Conservation (phyloP, 1,140 invertebrate genomes). For the Hylyphantes graminicola region DNA sequence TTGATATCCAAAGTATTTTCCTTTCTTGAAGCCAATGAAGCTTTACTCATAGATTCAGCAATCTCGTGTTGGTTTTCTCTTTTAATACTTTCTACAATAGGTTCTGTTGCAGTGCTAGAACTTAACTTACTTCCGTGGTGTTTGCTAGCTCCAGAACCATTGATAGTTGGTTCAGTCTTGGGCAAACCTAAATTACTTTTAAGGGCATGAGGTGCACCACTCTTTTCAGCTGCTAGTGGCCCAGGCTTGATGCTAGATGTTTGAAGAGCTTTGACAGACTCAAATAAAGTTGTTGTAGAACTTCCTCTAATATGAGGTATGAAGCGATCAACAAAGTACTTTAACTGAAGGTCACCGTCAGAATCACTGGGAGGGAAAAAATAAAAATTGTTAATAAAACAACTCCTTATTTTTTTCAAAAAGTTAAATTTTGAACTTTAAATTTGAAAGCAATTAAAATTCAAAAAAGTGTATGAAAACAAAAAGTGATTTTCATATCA, state of each 20-base stretch:
- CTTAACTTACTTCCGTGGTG: not conserved
- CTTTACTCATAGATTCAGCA: not conserved
- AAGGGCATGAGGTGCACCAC: not conserved
- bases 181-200: not conserved
- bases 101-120: not conserved
- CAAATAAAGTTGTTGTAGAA: constrained; percentile 34
- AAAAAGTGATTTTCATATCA: too few species aligned
- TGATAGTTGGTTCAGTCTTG: not conserved
- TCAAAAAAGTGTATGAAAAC: too few species aligned
- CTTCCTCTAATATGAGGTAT: constrained; percentile 58
- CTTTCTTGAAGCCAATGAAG: too few species aligned
- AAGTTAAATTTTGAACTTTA: too few species aligned
- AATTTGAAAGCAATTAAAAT: too few species aligned
- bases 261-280: constrained; percentile 51
- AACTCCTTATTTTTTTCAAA: too few species aligned
- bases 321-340: constrained; percentile 66
- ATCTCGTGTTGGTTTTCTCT: not conserved
- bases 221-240: not conserved
- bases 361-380: constrained; percentile 70
- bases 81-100: not conserved
- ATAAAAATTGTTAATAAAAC: constrained; percentile 18
- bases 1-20: too few species aligned
- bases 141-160: not conserved
- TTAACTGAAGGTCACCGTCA: constrained; percentile 76
- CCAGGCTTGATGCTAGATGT: not conserved